These are phyloP conservation scores for Lophochroa leadbeateri DNA, from an alignment of 2,113 vertebrate genomes.

Conservation along the genomic window DNA sequence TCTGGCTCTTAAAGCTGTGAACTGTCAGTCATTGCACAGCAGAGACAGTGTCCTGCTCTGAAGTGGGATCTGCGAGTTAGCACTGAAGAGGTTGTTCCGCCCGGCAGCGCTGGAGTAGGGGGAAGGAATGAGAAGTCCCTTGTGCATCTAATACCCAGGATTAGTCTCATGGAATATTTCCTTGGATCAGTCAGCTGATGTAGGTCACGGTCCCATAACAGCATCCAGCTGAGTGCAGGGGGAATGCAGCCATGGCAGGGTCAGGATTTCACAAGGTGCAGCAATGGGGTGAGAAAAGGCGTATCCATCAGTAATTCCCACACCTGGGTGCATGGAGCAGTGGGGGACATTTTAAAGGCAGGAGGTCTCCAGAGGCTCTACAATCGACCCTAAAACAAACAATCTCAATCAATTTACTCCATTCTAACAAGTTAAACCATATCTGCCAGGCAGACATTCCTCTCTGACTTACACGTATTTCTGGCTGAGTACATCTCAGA, in stretches of 20 bases:
- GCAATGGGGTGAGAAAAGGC: not conserved
- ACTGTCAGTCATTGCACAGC: not conserved
- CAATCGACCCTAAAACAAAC: not conserved
- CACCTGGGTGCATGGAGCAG: not conserved
- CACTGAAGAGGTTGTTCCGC: not conserved
- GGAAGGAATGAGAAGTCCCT: not conserved
- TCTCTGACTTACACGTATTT: not conserved
- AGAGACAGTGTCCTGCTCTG: not conserved
- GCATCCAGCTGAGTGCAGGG: not conserved
- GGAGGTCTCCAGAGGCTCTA: not conserved
- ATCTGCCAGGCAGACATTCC: not conserved
- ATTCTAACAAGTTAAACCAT: not conserved
- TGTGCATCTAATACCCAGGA: not conserved
- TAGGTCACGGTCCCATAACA: not conserved
- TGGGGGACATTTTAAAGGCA: not conserved
- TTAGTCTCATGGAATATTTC: not conserved
- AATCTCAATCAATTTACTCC: not conserved
- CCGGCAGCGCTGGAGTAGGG: not conserved
- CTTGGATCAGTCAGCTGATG: not conserved
- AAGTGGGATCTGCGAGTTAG: not conserved
- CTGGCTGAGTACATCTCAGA: not conserved
- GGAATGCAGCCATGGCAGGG: rapidly evolving
- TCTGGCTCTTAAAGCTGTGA: not conserved
- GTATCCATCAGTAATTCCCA: not conserved
- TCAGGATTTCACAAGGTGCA: not conserved